Evolutionary conservation across 1,140 invertebrate species (phyloP).

Genomic region (Acyrthosiphon pisum): DNA sequence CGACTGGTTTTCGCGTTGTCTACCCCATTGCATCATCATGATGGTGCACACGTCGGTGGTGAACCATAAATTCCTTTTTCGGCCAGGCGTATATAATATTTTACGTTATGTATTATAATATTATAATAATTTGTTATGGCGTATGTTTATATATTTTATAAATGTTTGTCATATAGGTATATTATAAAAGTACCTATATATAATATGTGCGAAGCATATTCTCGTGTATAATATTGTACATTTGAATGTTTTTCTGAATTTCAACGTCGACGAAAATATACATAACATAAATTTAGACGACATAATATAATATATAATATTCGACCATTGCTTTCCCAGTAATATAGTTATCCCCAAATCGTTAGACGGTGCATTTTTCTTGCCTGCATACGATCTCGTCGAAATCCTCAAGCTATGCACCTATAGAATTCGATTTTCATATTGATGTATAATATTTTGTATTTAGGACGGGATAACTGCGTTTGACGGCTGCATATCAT

Average conservation of each 20-base stretch:
- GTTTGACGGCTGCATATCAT: not conserved
- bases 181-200: too few relatives aligned
- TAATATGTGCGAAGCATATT: not conserved
- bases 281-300: not conserved
- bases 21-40: not conserved
- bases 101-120: not conserved
- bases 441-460: not conserved
- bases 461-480: too few relatives aligned
- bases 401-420: not conserved
- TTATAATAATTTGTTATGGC: not conserved
- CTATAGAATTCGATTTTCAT: not conserved
- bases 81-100: not conserved
- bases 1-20: slow-evolving; percentile 13
- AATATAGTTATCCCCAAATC: not conserved
- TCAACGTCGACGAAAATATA: not conserved
- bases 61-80: slow-evolving; percentile 12
- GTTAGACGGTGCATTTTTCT: not conserved
- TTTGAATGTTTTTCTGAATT: not conserved
- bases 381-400: too few relatives aligned
- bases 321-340: too few relatives aligned
- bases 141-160: not conserved
- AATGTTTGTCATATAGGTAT: not conserved
- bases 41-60: not conserved
- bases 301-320: too few relatives aligned
- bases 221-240: not conserved